phyloP scores from a whole-genome alignment of 2,113 vertebrate species.

The Aegypius monachus region DNA sequence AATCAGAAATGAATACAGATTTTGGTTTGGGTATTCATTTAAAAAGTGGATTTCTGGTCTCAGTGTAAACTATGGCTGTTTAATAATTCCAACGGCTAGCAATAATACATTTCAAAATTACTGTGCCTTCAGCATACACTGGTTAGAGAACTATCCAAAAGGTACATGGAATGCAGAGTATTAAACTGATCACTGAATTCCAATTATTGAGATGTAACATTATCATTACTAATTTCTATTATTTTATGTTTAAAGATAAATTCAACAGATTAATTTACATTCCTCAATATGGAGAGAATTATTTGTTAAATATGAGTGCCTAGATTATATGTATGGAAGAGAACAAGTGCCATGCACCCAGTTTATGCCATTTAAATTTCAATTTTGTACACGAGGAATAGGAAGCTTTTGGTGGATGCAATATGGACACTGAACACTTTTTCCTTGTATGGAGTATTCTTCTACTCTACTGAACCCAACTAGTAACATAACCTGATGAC shows the following conservation, averaged over 20 bases:
- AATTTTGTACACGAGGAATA: neutral
- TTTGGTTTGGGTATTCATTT: neutral
- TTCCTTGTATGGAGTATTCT: neutral
- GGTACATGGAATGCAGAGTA: neutral
- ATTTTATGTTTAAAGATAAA: neutral
- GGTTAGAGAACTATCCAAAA: neutral
- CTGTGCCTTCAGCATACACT: neutral
- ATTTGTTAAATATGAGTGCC: neutral
- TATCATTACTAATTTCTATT: neutral
- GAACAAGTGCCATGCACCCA: neutral
- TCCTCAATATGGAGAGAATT: neutral
- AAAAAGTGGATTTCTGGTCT: neutral
- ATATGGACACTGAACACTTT: neutral
- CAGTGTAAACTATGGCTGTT: neutral
- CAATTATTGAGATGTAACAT: too few relatives aligned
- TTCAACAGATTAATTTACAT: neutral
- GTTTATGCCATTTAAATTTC: neutral
- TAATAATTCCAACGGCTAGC: neutral
- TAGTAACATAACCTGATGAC: neutral
- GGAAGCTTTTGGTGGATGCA: neutral
- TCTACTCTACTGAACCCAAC: neutral
- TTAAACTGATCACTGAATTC: neutral
- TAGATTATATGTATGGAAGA: neutral
- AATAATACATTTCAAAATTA: neutral
- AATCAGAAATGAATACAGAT: neutral